Evolutionary conservation across 2,113 vertebrate species (phyloP).

Genomic region (Ophthalmolycus amberensis): DNA sequence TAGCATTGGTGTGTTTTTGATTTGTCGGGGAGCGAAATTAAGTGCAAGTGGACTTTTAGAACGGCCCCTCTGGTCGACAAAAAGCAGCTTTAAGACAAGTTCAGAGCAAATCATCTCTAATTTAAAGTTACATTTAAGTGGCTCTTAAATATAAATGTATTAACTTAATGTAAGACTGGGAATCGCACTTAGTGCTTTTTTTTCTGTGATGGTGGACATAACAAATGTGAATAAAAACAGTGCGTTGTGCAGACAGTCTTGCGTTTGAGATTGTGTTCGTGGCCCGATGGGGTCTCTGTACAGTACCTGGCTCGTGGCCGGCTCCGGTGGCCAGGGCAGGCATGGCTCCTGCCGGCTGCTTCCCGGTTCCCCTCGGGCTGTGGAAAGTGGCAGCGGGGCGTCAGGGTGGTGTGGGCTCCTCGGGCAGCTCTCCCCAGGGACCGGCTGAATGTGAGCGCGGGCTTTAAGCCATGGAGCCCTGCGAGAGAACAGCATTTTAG

Average conservation of each 20-base stretch:
- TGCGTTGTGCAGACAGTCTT: background rate
- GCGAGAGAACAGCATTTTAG: conserved; percentile 65
- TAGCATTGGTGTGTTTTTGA: conserved; percentile 27
- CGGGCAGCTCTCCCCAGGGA: conserved; percentile 36
- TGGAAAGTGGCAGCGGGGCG: conserved; percentile 63
- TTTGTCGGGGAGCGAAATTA: conserved; percentile 17
- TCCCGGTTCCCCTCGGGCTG: conserved; percentile 62
- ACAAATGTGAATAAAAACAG: background rate
- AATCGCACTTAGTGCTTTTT: background rate
- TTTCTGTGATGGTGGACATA: background rate
- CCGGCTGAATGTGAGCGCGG: conserved; percentile 38
- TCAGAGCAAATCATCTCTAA: conserved; percentile 24
- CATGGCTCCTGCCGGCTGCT: conserved; percentile 69
- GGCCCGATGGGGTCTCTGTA: conserved; percentile 24
- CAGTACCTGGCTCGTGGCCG: conserved; percentile 73
- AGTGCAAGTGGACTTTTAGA: conserved; percentile 27
- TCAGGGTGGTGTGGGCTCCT: conserved; percentile 54
- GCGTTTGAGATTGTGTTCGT: background rate
- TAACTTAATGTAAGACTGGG: background rate
- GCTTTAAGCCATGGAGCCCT: conserved; percentile 75
- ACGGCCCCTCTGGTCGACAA: background rate
- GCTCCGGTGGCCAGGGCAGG: conserved; percentile 74
- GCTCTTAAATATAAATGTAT: background rate
- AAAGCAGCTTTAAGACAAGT: conserved; percentile 9
- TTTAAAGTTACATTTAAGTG: background rate